Evolutionary conservation across 1,140 invertebrate genomes (phyloP), one percentile per base, ranked within the genome.

Genomic region (Tribolium madens): DNA sequence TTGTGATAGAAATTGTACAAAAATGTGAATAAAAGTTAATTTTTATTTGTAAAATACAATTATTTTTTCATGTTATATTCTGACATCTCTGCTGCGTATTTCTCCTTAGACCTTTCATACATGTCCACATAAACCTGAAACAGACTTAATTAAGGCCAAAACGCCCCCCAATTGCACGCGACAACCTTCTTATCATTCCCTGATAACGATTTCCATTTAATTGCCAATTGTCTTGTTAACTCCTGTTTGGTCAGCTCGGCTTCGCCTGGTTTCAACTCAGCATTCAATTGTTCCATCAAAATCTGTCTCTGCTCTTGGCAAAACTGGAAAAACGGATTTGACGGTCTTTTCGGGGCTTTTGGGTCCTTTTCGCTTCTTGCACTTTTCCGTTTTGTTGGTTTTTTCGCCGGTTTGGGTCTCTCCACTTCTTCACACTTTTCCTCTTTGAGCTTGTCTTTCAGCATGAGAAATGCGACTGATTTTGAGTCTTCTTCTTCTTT

Each of bases 321-420:
- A 85, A 93, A 94, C 86, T 93, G 92, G 79, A 94, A 93, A 84
- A 94, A 94, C 64, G 93, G 92, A 89, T 94, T 94, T 33, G 92
- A 92, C 0, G 92, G 92, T 78, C 93, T 89, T 82, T 94, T 94
- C 3, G 93, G 92, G 33, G 92, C 92, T 87, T 93, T 93, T 0
- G 92, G 92, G 88, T 94, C 93, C 82, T 87, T 88, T 83, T 90
- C 89, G n/a, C 82, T 86, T 85, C 88, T 89, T 36, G 87, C 84
- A 75, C 86, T 81, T 81, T 88, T 89, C 86, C 85, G 86, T 85
- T 85, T 89, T 80, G 71, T 77, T 84, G 81, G 83, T 87, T 87
- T 84, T 86, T 87, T 84, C 3, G 76, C 48, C n/a, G 72, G 74
- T 81, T 79, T 81, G 7, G 76, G 21, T 76, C 82, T 83, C 60